phyloP scores from a whole-genome alignment of 2,797 vertebrate species.

The Fistularia commersonii region DNA sequence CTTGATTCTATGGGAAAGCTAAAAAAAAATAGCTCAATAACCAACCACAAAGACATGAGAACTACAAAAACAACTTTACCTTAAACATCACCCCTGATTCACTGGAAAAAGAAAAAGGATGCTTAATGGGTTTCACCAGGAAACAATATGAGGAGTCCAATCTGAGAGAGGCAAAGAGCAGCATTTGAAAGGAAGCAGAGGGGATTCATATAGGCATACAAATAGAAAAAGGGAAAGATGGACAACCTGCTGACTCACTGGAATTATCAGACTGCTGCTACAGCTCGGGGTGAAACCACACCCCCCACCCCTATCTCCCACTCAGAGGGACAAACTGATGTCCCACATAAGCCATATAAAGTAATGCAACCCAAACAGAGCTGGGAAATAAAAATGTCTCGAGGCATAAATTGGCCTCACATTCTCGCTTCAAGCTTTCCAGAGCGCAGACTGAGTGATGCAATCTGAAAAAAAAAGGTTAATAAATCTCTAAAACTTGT shows the following conservation, averaged over 20 bases:
- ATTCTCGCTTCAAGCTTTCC: conserved; percentile 20
- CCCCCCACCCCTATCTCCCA: conserved; percentile 29
- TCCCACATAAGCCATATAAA: conserved; percentile 32
- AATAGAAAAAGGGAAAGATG: conserved; percentile 10
- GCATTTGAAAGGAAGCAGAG: conserved; percentile 11
- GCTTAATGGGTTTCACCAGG: conserved; percentile 32
- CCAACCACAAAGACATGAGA: too few species aligned
- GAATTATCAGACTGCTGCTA: conserved; percentile 41
- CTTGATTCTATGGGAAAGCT: conserved; percentile 9
- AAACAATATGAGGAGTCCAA: conserved; percentile 47
- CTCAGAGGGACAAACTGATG: conserved; percentile 61
- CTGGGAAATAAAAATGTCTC: conserved; percentile 33
- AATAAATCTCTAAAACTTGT: conserved; percentile 33
- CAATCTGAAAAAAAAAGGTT: conserved; percentile 39
- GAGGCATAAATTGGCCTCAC: conserved; percentile 24
- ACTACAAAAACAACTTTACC: background rate
- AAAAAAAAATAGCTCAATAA: too few species aligned
- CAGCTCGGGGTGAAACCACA: conserved; percentile 38
- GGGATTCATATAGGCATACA: conserved; percentile 35
- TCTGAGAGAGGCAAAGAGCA: conserved; percentile 33
- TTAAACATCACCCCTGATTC: conserved; percentile 12
- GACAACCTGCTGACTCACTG: conserved; percentile 75
- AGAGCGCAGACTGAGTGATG: conserved; percentile 39
- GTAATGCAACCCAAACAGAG: conserved; percentile 23
- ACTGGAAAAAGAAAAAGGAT: conserved; percentile 1